Evolutionary conservation across 2,113 vertebrate species (phyloP).

Genomic region (Corvus hawaiiensis): DNA sequence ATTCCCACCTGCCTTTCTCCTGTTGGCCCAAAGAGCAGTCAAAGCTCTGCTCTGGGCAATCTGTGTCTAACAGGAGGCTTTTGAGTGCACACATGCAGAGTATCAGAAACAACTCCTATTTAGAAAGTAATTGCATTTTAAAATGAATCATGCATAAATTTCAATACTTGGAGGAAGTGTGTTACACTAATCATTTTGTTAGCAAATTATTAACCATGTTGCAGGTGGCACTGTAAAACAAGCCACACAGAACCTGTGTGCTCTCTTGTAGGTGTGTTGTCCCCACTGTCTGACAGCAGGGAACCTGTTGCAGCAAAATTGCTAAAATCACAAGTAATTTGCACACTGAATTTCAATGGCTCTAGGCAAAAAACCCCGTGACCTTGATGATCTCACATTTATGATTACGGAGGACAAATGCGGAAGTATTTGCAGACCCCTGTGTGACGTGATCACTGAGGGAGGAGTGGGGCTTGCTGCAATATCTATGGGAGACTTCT

Average conservation of each 20-base stretch:
- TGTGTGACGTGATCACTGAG: neutral
- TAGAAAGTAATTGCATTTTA: neutral
- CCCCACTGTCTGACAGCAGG: neutral
- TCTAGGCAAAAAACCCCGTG: neutral
- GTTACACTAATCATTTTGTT: neutral
- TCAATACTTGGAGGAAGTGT: neutral
- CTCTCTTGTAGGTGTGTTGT: accelerated
- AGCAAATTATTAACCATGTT: neutral
- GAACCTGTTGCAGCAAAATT: neutral
- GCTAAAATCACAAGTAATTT: neutral
- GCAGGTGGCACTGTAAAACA: accelerated
- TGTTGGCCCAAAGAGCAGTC: neutral
- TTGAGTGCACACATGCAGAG: accelerated
- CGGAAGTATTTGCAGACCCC: neutral
- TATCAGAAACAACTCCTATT: neutral
- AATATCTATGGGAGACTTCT: neutral
- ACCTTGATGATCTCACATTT: neutral
- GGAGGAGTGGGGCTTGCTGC: neutral
- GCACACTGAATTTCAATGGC: neutral
- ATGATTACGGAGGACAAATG: neutral
- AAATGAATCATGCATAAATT: neutral
- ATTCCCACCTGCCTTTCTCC: neutral
- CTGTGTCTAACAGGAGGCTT: neutral
- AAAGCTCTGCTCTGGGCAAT: neutral
- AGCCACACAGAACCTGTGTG: neutral